Percentiles rank a stretch among this genome's conserved stretches.
phyloP scores from a whole-genome alignment of 2,113 vertebrate genomes.

The Anas platyrhynchos region DNA sequence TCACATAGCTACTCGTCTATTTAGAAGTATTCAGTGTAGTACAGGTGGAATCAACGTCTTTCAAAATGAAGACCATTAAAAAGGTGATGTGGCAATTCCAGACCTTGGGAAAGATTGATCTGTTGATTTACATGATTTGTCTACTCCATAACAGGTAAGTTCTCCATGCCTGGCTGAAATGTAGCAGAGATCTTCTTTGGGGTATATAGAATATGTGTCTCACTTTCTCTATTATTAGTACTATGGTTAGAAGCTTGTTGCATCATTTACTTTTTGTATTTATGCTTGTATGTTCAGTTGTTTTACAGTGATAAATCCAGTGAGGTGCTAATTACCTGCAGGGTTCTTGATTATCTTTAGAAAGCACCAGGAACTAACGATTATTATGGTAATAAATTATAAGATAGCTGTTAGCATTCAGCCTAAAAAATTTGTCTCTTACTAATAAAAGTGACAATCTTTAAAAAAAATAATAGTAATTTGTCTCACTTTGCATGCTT shows the following conservation, averaged over 20 bases:
- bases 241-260: background rate
- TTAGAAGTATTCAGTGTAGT: background rate
- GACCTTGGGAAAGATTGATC: background rate
- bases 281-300: background rate
- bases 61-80: background rate
- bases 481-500: background rate
- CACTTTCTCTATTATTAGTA: background rate
- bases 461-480: background rate
- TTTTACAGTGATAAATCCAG: background rate
- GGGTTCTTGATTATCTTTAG: background rate
- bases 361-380: background rate
- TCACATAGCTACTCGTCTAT: background rate
- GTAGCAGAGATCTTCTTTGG: background rate
- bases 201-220: background rate
- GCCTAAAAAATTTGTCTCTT: background rate
- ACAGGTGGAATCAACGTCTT: background rate
- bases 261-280: background rate
- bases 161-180: background rate
- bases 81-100: background rate
- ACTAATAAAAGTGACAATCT: slow-evolving; percentile 8
- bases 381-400: background rate
- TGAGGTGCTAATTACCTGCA: slow-evolving; percentile 21
- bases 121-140: background rate
- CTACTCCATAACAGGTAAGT: slow-evolving; percentile 22
- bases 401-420: background rate